phyloP scores from a whole-genome alignment of 35 echinoderm and acorn worm genomes.

The Ophioderma brevispina region DNA sequence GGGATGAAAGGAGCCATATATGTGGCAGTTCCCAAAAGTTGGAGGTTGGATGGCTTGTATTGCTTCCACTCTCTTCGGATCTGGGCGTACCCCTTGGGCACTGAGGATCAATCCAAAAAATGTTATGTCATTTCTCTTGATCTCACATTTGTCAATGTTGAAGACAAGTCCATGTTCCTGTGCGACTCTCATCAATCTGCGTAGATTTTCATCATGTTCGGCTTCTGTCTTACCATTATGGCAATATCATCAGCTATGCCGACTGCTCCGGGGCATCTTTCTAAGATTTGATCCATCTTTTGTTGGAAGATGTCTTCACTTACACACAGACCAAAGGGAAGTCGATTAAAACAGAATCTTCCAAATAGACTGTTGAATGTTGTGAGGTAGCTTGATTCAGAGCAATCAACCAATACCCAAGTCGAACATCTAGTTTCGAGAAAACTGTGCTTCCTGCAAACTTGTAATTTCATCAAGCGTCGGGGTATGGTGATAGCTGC shows the following conservation, averaged over 20 bases:
- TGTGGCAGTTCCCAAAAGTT: conserved; percentile 60
- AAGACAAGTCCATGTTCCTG: conserved; percentile 38
- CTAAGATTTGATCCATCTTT: conserved; percentile 36
- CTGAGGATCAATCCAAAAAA: conserved; percentile 59
- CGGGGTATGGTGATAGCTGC: conserved; percentile 22
- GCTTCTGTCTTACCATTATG: conserved; percentile 33
- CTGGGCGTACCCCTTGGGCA: conserved; percentile 37
- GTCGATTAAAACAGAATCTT: conserved; percentile 2
- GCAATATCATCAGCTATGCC: conserved; percentile 76
- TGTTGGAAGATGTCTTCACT: conserved; percentile 53
- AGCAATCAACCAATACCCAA: conserved; percentile 52
- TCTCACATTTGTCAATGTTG: conserved; percentile 46
- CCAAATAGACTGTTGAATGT: conserved; percentile 58
- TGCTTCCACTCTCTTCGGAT: not conserved
- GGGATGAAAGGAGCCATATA: conserved; percentile 70
- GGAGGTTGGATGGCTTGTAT: conserved; percentile 51
- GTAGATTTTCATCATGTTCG: conserved; percentile 23
- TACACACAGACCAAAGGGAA: conserved; percentile 41
- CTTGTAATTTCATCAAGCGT: conserved; percentile 42
- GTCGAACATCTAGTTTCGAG: conserved; percentile 44
- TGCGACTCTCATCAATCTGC: conserved; percentile 37
- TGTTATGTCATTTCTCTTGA: conserved; percentile 29
- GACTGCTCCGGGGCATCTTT: conserved; percentile 52
- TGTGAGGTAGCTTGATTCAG: conserved; percentile 12
- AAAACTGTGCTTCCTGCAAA: conserved; percentile 40